These are phyloP conservation scores for Plagiodera versicolora DNA, from an alignment of 2,888 invertebrate species.

Conservation along the genomic window DNA sequence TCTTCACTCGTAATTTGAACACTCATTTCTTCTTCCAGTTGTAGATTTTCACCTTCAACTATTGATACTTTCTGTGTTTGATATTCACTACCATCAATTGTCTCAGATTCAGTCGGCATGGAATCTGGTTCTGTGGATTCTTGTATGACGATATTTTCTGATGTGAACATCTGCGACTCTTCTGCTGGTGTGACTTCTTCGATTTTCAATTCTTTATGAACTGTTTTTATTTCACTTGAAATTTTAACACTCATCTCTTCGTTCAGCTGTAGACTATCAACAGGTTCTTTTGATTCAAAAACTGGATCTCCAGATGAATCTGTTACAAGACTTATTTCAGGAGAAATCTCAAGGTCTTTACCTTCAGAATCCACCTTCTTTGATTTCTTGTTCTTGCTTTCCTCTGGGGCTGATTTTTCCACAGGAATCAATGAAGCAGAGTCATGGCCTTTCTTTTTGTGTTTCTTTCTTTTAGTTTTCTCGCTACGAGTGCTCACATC, in stretches of 20 bases:
- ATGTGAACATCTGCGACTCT: slow-evolving; percentile 10
- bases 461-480: slow-evolving; percentile 14
- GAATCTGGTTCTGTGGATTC: background rate
- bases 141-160: background rate
- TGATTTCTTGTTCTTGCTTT: slow-evolving; percentile 22
- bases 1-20: too few relatives aligned
- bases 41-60: too few relatives aligned
- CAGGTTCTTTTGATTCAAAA: background rate
- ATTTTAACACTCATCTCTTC: background rate
- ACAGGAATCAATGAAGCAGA: background rate
- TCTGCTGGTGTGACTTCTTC: slow-evolving; percentile 16
- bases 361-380: slow-evolving; percentile 9
- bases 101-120: too few relatives aligned
- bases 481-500: too few relatives aligned
- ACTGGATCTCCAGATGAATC: background rate
- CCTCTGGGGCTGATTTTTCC: slow-evolving; percentile 5
- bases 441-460: slow-evolving; percentile 6
- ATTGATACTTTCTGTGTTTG: too few relatives aligned
- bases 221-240: background rate
- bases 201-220: background rate
- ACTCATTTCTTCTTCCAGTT: too few relatives aligned
- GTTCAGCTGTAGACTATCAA: background rate
- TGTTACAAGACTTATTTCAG: background rate
- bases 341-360: background rate
- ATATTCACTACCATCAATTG: too few relatives aligned